Base-by-base conservation (phyloP, 2,888 invertebrate genomes). In the Achlya flavicornis region DNA sequence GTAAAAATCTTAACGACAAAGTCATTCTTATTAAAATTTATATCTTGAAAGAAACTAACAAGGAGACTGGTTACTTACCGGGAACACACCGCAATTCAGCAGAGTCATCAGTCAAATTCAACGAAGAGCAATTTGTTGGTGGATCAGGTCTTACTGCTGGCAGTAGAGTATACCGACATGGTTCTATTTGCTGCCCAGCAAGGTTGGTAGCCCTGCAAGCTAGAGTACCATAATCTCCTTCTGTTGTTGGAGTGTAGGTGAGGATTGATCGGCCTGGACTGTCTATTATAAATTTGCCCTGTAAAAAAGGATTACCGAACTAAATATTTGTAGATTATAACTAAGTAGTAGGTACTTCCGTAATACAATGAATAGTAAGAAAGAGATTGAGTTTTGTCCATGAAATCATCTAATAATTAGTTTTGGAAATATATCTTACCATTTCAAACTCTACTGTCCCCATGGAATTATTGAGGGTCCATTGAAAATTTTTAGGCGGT, bases 391-490 rank as follows among this genome's bases (percentile, higher is more conserved):
- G 2, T 26, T 41, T 6, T 41, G 12, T 3, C 4, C 41, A 41
- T 7, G 3, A 12, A 41, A 41, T 41, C 7, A 4, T 38, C 10
- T 38, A 10, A 35, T 38, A 38, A 41, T 7, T 0, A 12, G 12
- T 12, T 41, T 12, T 12, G 3, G 12, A 41, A 12, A 41, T 4
- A 41, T 1, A 41, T 41, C 88, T 85, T 75, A 93, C 93, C 69
- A 88, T 64, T 60, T 92, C 92, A 61, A 98, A 95, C 80, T 97
- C 97, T 69, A 96, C 94, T 75, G 96, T 96, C 84, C 97, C 97
- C 72, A 97, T 96, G 53, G 97, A 97, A 90, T 97, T 98, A 93
- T 98, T 98, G 86, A 98, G 97, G 38, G 96, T 96, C 98, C 98
- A 98, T 78, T 96, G 96, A 89, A 97, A 98, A 80, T 95, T 96